Evolutionary conservation across 1,140 invertebrate species (phyloP).

Genomic region (Solen grandis): DNA sequence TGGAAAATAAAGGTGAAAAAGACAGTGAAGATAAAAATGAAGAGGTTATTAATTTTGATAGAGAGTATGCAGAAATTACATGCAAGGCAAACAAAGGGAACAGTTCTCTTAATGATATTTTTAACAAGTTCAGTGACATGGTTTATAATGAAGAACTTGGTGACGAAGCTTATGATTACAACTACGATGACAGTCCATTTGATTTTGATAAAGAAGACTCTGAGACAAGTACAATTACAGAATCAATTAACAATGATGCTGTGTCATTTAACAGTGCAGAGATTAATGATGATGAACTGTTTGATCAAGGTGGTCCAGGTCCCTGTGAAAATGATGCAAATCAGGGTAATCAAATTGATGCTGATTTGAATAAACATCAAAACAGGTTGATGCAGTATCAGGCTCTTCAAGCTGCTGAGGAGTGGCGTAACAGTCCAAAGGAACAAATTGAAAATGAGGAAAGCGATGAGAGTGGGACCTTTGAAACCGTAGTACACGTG

Average conservation of each 20-base stretch:
- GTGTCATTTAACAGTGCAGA: not conserved
- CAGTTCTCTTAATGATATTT: slow-evolving; percentile 20
- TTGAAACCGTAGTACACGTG: too few species aligned
- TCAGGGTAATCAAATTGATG: too few species aligned
- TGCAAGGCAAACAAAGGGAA: slow-evolving; percentile 7
- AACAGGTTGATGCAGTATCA: too few species aligned
- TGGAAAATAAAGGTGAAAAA: not conserved
- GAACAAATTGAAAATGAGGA: too few species aligned
- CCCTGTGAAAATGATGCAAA: too few species aligned
- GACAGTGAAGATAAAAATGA: not conserved
- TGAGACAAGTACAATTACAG: slow-evolving; percentile 40
- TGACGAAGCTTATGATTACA: slow-evolving; percentile 19
- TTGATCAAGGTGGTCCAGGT: not conserved
- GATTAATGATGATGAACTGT: not conserved
- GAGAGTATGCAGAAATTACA: slow-evolving; percentile 20
- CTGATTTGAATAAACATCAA: too few species aligned
- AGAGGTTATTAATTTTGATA: not conserved
- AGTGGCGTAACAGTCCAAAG: too few species aligned
- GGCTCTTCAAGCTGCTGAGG: too few species aligned
- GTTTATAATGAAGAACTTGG: slow-evolving; percentile 7
- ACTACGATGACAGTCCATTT: slow-evolving; percentile 35
- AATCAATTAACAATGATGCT: slow-evolving; percentile 27
- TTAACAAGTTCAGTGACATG: slow-evolving; percentile 13
- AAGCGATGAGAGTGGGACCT: too few species aligned
- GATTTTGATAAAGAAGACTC: slow-evolving; percentile 30